Conservation (phyloP, 2,113 vertebrate species). For the Chloropsis hardwickii region DNA sequence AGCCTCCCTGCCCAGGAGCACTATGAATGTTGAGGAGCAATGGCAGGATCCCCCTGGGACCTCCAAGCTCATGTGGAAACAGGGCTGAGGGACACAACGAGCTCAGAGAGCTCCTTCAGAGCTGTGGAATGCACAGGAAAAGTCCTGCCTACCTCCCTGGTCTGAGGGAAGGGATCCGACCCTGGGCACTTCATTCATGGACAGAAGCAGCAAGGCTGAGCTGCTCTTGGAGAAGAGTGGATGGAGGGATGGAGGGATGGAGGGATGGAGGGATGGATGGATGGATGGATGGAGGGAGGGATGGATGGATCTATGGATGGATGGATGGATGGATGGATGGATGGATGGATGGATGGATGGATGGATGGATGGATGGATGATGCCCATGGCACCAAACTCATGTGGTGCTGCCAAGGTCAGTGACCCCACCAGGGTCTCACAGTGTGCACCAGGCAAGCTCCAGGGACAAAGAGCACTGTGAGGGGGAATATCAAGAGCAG, state of each 20-base stretch:
- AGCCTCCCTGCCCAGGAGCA: not conserved
- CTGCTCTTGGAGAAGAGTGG: not conserved
- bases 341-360: not conserved
- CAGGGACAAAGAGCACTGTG: not conserved
- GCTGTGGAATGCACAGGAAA: accelerated
- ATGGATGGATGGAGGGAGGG: not conserved
- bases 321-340: not conserved
- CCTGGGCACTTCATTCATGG: not conserved
- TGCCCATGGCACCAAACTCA: accelerated
- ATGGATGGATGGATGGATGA: not conserved
- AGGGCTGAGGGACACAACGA: not conserved
- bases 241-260: not conserved
- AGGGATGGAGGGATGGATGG: not conserved
- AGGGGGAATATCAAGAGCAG: not conserved
- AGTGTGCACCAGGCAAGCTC: not conserved
- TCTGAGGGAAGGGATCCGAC: not conserved
- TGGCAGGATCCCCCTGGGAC: not conserved
- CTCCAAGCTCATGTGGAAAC: not conserved
- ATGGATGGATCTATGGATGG: not conserved
- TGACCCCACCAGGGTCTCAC: not conserved
- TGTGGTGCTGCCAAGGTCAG: accelerated
- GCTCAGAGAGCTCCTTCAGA: not conserved
- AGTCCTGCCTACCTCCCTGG: accelerated
- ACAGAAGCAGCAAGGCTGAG: not conserved
- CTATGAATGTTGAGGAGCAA: accelerated